Base-by-base conservation (phyloP, 2,797 vertebrate genomes). In the Peromyscus nudipes region DNA sequence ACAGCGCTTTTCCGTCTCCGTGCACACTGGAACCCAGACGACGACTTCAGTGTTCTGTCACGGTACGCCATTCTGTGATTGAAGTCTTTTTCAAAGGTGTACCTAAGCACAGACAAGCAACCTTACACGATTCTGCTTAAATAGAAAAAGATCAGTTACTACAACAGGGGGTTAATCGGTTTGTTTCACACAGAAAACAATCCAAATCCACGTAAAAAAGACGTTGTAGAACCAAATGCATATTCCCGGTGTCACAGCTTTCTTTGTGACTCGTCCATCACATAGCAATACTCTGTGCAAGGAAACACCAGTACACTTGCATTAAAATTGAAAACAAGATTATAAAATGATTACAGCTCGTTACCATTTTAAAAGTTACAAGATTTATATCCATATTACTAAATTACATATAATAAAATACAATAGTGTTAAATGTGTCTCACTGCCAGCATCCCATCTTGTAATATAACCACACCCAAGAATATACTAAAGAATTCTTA, bases 261-360 rank as follows among this genome's bases (percentile, higher is more conserved):
- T 98, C 98, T 98, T 98, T 98, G 98, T 98, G 99, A 99, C 98
- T 98, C 98, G 98, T 97, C 98, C 98, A 99, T 99, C 98, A 99
- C 98, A 98, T 98, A 98, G 98, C 99, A 99, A 99, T 98, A 99
- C 98, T 96, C 97, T 99, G 99, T 99, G 99, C 99, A 99, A 99
- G 98, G 98, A 98, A 99, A 99, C 99, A 99, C 99, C 99, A 99
- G 99, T 99, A 99, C 99, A 99, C 98, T 99, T 99, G 99, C 99
- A 98, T 99, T 98, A 98, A 98, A 98, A 99, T 98, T 98, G 98
- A 99, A 98, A 98, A 99, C 98, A 98, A 99, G 99, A 98, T 98
- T 98, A 98, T 98, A 99, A 99, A 99, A 98, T 97, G 98, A 98
- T 98, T 98, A 98, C 98, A 98, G 98, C 98, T 98, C 98, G 98